Base-by-base conservation (phyloP, 2,888 invertebrate species). In the Laspeyria flexula region DNA sequence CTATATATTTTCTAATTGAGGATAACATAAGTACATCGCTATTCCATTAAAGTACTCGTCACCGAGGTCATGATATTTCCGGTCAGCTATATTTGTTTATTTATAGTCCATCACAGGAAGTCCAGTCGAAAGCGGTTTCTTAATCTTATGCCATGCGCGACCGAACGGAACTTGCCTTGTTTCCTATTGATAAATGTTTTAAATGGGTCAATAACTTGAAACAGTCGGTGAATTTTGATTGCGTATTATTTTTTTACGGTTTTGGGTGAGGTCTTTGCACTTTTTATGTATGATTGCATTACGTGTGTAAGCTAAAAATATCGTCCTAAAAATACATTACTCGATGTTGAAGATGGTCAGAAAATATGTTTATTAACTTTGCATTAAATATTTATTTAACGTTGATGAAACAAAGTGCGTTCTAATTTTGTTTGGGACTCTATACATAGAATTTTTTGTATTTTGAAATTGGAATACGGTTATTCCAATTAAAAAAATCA, bases 111-210 rank as follows among this genome's bases (percentile, higher is more conserved):
- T 65, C 77, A 56, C 77, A 85, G 90, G 88, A 90, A 88, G 83
- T 82, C 55, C 59, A 71, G 66, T 77, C 73, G 72, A 79, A 80
- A 78, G 78, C 67, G 55, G 73, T 84, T 82, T 84, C 81, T 85
- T 80, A 85, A 86, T 84, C 77, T 81, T 83, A 83, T 85, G 77
- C 82, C 72, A 75, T 72, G 79, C 79, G 84, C 81, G 81, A 78
- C 75, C 73, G 63, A 73, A 75, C 73, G 77, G 75, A 82, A 79
- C 81, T 75, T 76, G 73, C 65, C 75, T 76, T 62, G 77, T 77
- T 84, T 87, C 87, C 86, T 85, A 78, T 77, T 79, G 73, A 75
- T 72, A 55, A 65, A 65, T 56, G 45, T 48, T 71, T 64, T 65
- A 71, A 71, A 76, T 59, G 44, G 53, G 46, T 41, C 59, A 52